These are phyloP conservation scores for Megalops atlanticus DNA, from an alignment of 2,113 vertebrate species.

Conservation along the genomic window DNA sequence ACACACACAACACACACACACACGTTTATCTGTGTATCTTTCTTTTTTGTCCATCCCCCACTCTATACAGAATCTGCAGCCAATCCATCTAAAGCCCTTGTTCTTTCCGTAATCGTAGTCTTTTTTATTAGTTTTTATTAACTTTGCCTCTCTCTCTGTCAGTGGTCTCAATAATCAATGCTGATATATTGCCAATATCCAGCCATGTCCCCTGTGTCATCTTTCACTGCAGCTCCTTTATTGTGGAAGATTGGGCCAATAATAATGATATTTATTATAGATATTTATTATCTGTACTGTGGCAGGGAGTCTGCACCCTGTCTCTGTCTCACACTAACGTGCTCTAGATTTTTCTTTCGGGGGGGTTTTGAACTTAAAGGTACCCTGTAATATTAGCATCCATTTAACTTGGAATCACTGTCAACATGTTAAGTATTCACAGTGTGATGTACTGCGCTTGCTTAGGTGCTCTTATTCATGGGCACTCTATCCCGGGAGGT, in stretches of 20 bases:
- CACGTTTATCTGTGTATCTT: conserved; percentile 32
- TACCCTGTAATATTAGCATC: conserved; percentile 11
- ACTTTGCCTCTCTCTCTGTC: conserved; percentile 73
- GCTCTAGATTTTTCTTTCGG: background rate
- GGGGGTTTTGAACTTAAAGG: background rate
- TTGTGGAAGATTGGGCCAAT: conserved; percentile 75
- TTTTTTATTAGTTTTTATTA: conserved; percentile 83
- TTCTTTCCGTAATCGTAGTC: conserved; percentile 70
- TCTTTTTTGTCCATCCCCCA: conserved; percentile 41
- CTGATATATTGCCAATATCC: conserved; percentile 82
- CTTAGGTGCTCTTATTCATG: background rate
- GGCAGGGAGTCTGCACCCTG: conserved; percentile 53
- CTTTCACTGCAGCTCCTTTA: conserved; percentile 71
- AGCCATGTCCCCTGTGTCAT: conserved; percentile 70
- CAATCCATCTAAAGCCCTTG: conserved; percentile 73
- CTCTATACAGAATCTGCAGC: conserved; percentile 52
- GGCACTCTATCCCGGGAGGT: background rate
- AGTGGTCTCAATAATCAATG: conserved; percentile 80
- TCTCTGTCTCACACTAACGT: conserved; percentile 40
- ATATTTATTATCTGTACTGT: conserved; percentile 78
- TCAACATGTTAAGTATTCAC: conserved; percentile 14
- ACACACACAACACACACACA: conserved; percentile 23
- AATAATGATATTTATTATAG: conserved; percentile 81
- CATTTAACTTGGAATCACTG: conserved; percentile 12
- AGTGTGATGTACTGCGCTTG: conserved; percentile 4